A percentile compares a stretch with the other conserved stretches of the same genome.
These are phyloP conservation scores for Zaprionus capensis DNA, from an alignment of 1,140 invertebrate genomes.

Conservation along the genomic window DNA sequence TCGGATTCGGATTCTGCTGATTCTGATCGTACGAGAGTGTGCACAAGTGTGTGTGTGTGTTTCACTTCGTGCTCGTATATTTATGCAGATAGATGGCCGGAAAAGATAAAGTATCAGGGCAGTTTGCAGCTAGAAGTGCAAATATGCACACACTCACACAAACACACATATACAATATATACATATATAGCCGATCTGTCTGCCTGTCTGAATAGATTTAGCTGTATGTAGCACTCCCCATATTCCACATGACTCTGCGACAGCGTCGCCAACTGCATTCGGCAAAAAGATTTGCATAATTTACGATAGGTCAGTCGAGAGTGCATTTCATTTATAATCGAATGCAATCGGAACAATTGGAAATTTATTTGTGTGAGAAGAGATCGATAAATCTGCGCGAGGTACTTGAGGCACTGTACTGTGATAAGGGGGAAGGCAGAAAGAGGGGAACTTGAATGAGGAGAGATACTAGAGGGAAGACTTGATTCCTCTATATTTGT, in stretches of 20 bases:
- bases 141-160: slow-evolving; percentile 25
- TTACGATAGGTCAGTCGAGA: slow-evolving; percentile 6
- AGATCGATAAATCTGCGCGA: not conserved
- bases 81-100: slow-evolving; percentile 80
- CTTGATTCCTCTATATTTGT: too few relatives aligned
- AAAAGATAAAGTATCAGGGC: slow-evolving; percentile 74
- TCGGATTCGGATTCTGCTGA: slow-evolving; percentile 42
- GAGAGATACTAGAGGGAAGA: too few relatives aligned
- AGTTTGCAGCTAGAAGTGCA: slow-evolving; percentile 46
- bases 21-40: slow-evolving; percentile 30
- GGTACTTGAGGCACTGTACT: too few relatives aligned
- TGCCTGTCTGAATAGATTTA: slow-evolving; percentile 5
- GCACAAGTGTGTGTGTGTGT: not conserved
- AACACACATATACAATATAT: not conserved
- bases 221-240: not conserved
- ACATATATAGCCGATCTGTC: not conserved
- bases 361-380: not conserved
- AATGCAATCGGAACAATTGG: slow-evolving; percentile 4
- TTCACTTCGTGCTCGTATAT: slow-evolving; percentile 56
- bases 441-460: not conserved
- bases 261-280: not conserved
- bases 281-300: not conserved
- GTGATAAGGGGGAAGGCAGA: not conserved
- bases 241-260: not conserved
- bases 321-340: slow-evolving; percentile 6